These are phyloP conservation scores for Monopterus albus DNA, from an alignment of 2,113 vertebrate genomes.

Conservation along the genomic window DNA sequence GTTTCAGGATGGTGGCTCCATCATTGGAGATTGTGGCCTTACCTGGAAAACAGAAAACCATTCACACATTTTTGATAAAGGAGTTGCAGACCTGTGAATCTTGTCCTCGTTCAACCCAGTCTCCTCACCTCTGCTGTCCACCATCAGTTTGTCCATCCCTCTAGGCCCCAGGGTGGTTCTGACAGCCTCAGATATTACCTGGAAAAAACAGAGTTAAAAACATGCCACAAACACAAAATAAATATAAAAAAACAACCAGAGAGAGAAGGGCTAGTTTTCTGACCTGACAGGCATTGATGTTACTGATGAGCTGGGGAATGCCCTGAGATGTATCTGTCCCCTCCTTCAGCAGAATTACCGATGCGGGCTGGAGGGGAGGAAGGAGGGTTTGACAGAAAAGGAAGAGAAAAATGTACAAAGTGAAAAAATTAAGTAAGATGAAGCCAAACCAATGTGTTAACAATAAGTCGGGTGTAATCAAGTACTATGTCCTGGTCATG, in stretches of 20 bases:
- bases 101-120: not conserved
- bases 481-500: no score
- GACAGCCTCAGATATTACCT: slow-evolving; percentile 95
- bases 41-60: slow-evolving; percentile 79
- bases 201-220: slow-evolving; percentile 71
- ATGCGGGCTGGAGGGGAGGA: slow-evolving; percentile 84
- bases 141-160: slow-evolving; percentile 99
- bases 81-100: not conserved
- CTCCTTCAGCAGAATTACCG: slow-evolving; percentile 96
- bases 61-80: not conserved
- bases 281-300: slow-evolving; percentile 97
- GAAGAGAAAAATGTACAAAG: not conserved
- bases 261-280: not conserved
- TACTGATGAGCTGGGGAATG: slow-evolving; percentile 94
- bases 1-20: slow-evolving; percentile 97
- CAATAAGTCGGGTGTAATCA: no score
- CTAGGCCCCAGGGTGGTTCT: slow-evolving; percentile 96
- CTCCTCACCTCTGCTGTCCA: slow-evolving; percentile 89
- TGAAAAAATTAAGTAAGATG: not conserved
- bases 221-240: accelerated
- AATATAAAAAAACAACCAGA: accelerated
- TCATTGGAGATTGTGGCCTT: slow-evolving; percentile 99
- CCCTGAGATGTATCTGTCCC: slow-evolving; percentile 97
- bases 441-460: not conserved
- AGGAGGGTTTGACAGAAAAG: no score